Evolutionary conservation across 92 coral and sea anemone genomes (phyloP).

Genomic region (Porites rus): DNA sequence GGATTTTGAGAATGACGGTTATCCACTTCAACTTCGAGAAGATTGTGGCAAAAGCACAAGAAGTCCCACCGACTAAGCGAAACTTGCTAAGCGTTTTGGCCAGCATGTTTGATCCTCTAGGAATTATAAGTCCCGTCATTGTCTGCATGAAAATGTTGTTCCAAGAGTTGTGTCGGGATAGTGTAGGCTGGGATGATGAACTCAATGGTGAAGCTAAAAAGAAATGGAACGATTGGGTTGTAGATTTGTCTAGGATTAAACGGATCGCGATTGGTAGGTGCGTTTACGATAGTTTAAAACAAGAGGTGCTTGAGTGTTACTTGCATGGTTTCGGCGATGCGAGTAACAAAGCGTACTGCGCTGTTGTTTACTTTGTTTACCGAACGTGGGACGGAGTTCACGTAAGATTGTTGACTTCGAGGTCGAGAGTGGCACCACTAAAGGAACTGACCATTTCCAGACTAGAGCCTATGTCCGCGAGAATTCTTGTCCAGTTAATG

Average conservation of each 20-base stretch:
- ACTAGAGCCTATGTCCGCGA: slow-evolving; percentile 65
- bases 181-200: slow-evolving; percentile 56
- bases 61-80: slow-evolving; percentile 33
- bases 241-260: slow-evolving; percentile 10
- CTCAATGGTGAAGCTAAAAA: neutral
- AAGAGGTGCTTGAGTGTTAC: slow-evolving; percentile 21
- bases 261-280: slow-evolving; percentile 37
- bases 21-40: slow-evolving; percentile 29
- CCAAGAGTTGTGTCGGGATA: slow-evolving; percentile 38
- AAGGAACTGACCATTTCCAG: slow-evolving; percentile 60
- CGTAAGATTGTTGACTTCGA: slow-evolving; percentile 55
- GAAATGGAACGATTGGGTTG: slow-evolving; percentile 38
- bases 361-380: slow-evolving; percentile 55
- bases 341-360: slow-evolving; percentile 55
- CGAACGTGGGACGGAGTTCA: neutral
- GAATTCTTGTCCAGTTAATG: slow-evolving; percentile 60
- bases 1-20: slow-evolving; percentile 34
- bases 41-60: slow-evolving; percentile 10
- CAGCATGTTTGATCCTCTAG: slow-evolving; percentile 48
- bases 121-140: slow-evolving; percentile 44
- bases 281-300: slow-evolving; percentile 22
- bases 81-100: slow-evolving; percentile 37
- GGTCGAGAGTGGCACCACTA: slow-evolving; percentile 69
- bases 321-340: slow-evolving; percentile 65
- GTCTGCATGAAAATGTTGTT: slow-evolving; percentile 53